Percentiles rank a stretch among this genome's conserved stretches.
Conservation (phyloP, 2,888 invertebrate genomes). For the Diarsia mendica region DNA sequence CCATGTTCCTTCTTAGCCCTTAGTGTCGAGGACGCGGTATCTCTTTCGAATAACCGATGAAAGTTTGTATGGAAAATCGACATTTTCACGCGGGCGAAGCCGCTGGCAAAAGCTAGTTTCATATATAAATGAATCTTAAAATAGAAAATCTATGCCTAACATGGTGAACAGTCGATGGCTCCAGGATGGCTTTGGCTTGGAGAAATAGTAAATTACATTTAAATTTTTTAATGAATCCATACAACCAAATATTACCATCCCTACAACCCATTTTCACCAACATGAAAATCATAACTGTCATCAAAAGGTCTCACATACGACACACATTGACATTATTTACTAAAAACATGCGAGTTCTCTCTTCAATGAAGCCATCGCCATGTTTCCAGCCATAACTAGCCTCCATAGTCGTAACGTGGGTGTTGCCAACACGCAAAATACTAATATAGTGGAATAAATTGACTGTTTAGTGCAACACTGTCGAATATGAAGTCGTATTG, state of each 20-base stretch:
- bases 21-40: too few species aligned
- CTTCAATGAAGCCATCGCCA: conserved; percentile 61
- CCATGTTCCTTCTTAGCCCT: too few species aligned
- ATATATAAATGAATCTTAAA: too few species aligned
- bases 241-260: neutral
- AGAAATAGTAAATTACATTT: too few species aligned
- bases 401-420: conserved; percentile 61
- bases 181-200: too few species aligned
- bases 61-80: too few species aligned
- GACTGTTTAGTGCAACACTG: conserved; percentile 65
- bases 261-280: conserved; percentile 2
- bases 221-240: neutral
- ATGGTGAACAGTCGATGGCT: too few species aligned
- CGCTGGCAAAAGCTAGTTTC: too few species aligned
- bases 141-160: too few species aligned
- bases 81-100: too few species aligned
- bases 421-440: conserved; percentile 60
- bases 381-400: conserved; percentile 47
- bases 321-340: conserved; percentile 35
- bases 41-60: too few species aligned
- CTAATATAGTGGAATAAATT: conserved; percentile 62
- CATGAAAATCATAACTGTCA: conserved; percentile 24
- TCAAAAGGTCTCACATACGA: conserved; percentile 22
- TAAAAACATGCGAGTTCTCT: conserved; percentile 45
- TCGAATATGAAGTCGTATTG: conserved; percentile 56